phyloP scores from a whole-genome alignment of 2,797 vertebrate species.

The Gambelia wislizenii region DNA sequence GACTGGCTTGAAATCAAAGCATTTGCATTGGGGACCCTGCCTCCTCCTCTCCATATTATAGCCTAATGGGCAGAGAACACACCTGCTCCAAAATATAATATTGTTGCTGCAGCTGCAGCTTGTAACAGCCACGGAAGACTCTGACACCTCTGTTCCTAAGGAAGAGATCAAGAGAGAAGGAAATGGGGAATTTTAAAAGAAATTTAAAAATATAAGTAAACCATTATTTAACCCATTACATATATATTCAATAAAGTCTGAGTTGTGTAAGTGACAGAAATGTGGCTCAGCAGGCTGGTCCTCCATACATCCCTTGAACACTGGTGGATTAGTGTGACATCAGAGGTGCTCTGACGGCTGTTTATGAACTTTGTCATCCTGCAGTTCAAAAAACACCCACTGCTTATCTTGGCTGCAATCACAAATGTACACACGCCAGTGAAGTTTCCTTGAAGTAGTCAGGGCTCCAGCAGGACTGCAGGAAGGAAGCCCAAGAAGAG shows the following conservation, averaged over 20 bases:
- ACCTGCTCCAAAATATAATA: constrained; percentile 62
- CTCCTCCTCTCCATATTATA: not conserved
- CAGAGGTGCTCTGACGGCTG: constrained; percentile 46
- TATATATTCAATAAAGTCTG: constrained; percentile 63
- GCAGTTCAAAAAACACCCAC: constrained; percentile 5
- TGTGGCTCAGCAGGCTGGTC: constrained; percentile 35
- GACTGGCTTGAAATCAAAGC: constrained; percentile 23
- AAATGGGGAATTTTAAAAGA: constrained; percentile 62
- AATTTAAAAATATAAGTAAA: constrained; percentile 67
- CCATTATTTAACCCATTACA: constrained; percentile 71
- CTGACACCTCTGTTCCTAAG: constrained; percentile 56
- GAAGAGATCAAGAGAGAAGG: constrained; percentile 59
- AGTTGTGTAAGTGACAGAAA: constrained; percentile 42
- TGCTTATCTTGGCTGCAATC: constrained; percentile 46
- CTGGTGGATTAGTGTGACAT: constrained; percentile 57
- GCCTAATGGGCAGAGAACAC: constrained; percentile 69
- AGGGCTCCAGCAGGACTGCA: not conserved
- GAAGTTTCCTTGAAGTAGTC: not conserved
- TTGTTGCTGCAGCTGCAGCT: constrained; percentile 75
- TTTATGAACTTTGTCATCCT: constrained; percentile 44
- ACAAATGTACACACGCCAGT: not conserved
- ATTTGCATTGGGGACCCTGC: not conserved
- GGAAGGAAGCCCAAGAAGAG: not conserved
- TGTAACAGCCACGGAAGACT: constrained; percentile 72
- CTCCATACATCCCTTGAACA: not conserved